phyloP scores from a whole-genome alignment of 2,888 invertebrate species.

The Dryococelus australis region DNA sequence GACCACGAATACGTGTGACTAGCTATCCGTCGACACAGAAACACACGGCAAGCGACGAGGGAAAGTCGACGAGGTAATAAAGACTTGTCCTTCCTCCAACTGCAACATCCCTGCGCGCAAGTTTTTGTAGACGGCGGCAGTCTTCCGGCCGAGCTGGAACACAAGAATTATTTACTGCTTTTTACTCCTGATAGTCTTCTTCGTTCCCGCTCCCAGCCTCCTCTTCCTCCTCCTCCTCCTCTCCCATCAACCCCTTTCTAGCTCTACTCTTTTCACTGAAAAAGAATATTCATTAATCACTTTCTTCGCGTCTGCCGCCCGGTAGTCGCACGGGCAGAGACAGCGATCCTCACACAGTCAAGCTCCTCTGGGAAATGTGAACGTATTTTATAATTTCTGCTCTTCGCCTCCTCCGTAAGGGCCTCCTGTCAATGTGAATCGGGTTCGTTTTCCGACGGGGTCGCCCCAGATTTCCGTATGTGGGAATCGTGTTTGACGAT shows the following conservation, averaged over 20 bases:
- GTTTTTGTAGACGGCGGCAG: background rate
- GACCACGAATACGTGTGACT: too few relatives aligned
- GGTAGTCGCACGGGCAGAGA: background rate
- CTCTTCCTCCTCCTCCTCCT: too few relatives aligned
- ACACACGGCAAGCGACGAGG: too few relatives aligned
- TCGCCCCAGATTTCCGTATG: too few relatives aligned
- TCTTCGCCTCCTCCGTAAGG: background rate
- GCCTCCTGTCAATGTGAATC: background rate
- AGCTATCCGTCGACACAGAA: too few relatives aligned
- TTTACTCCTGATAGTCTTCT: background rate
- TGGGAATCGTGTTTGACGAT: too few relatives aligned
- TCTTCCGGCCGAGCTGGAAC: background rate
- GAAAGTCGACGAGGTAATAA: background rate
- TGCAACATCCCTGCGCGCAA: background rate
- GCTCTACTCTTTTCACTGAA: background rate
- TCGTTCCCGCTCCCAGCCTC: background rate
- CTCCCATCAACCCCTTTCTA: too few relatives aligned
- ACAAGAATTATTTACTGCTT: slow-evolving; percentile 5
- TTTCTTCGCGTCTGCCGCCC: background rate
- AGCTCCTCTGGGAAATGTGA: too few relatives aligned
- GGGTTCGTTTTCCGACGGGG: too few relatives aligned
- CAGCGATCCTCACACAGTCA: too few relatives aligned
- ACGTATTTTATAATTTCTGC: background rate
- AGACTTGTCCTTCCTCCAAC: background rate
- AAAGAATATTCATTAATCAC: background rate